A percentile compares a stretch with the other conserved stretches of the same genome.
These are phyloP conservation scores for Pristionchus exspectatus DNA, from an alignment of 2,888 invertebrate genomes.

Conservation along the genomic window DNA sequence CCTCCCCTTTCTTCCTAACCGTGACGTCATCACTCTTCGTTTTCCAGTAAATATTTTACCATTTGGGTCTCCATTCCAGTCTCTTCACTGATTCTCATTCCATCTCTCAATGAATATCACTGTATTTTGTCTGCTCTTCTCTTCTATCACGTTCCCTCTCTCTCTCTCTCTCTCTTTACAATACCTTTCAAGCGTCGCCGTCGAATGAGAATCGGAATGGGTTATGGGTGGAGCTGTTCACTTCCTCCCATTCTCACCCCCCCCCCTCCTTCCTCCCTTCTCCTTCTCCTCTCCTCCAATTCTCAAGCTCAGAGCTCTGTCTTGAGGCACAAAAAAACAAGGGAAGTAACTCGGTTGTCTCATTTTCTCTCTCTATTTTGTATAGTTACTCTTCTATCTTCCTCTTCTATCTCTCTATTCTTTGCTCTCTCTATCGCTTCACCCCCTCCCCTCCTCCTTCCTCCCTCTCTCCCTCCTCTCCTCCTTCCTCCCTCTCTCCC, in stretches of 20 bases:
- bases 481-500: background rate
- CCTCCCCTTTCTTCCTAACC: background rate
- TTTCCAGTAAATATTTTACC: conserved; percentile 38
- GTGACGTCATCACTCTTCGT: background rate
- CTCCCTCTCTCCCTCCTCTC: background rate
- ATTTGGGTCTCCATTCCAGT: background rate
- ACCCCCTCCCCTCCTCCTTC: too few relatives aligned
- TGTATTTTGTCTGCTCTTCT: background rate
- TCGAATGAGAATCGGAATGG: background rate
- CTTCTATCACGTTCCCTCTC: background rate
- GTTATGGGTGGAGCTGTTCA: background rate
- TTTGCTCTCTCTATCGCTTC: conserved; percentile 24
- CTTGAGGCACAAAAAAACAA: conserved; percentile 15
- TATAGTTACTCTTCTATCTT: conserved; percentile 30
- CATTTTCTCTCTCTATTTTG: conserved; percentile 34
- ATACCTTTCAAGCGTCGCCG: background rate
- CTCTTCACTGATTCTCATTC: background rate
- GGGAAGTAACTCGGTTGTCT: conserved; percentile 25
- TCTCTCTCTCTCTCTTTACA: background rate
- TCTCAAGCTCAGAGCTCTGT: conserved; percentile 1
- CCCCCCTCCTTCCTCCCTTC: background rate
- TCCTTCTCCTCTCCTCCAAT: background rate
- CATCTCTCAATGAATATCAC: background rate
- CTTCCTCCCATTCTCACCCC: background rate
- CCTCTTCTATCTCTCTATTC: background rate